A percentile compares a stretch with the other conserved stretches of the same genome.
Evolutionary conservation across 2,797 vertebrate genomes (phyloP).

Genomic region (Coregonus sp.): DNA sequence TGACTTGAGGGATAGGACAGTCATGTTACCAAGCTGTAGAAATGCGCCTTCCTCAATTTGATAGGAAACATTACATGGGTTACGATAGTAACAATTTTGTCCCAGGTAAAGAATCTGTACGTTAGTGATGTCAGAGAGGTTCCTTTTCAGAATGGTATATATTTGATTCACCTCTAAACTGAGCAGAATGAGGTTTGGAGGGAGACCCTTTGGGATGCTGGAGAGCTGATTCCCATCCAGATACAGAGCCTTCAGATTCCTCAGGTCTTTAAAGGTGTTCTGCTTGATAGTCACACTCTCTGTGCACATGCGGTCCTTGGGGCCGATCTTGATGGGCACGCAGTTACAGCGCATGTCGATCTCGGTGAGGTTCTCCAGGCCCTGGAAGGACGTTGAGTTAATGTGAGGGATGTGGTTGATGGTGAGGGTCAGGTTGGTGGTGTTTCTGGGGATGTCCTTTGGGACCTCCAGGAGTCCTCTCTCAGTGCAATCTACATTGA

Average conservation of each 20-base stretch:
- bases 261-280: slow-evolving; percentile 78
- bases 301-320: slow-evolving; percentile 82
- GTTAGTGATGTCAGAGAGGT: slow-evolving; percentile 80
- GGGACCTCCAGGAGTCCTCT: slow-evolving; percentile 79
- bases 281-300: slow-evolving; percentile 67
- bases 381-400: slow-evolving; percentile 77
- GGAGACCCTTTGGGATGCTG: slow-evolving; percentile 84
- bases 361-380: slow-evolving; percentile 83
- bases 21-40: slow-evolving; percentile 77
- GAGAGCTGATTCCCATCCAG: slow-evolving; percentile 90
- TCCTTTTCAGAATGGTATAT: slow-evolving; percentile 74
- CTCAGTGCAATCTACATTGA: slow-evolving; percentile 87
- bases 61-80: slow-evolving; percentile 89
- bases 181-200: slow-evolving; percentile 79
- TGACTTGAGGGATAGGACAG: slow-evolving; percentile 86
- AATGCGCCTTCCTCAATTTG: slow-evolving; percentile 82
- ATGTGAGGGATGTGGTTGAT: slow-evolving; percentile 89
- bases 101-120: slow-evolving; percentile 86
- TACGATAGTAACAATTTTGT: slow-evolving; percentile 95
- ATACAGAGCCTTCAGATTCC: slow-evolving; percentile 82
- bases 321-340: slow-evolving; percentile 72
- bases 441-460: slow-evolving; percentile 81
- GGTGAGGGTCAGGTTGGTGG: slow-evolving; percentile 91
- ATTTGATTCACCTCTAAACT: slow-evolving; percentile 93
- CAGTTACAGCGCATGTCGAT: slow-evolving; percentile 87